Evolutionary conservation across 1,140 invertebrate species (phyloP).

Genomic region (Dendroctonus ponderosae): DNA sequence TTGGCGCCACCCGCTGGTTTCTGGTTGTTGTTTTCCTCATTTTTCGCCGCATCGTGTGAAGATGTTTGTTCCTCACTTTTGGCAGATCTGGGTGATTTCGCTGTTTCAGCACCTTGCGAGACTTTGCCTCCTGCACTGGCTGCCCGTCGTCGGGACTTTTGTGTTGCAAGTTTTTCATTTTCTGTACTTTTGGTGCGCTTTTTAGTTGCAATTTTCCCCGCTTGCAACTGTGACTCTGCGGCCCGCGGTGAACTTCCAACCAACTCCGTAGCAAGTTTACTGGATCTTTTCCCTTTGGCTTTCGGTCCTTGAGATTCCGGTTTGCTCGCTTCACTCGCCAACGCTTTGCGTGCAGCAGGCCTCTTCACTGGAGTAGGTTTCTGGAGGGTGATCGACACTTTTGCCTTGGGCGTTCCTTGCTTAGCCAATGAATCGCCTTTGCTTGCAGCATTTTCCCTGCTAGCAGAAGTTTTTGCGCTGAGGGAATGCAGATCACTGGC

Average conservation of each 20-base stretch:
- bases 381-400: neutral
- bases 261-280: too few species aligned
- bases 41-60: too few species aligned
- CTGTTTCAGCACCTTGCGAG: neutral
- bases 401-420: neutral
- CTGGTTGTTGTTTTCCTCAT: too few species aligned
- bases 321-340: neutral
- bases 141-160: neutral
- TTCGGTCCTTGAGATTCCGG: neutral
- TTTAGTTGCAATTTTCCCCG: neutral
- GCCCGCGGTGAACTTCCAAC: too few species aligned
- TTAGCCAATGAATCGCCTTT: neutral
- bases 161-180: neutral
- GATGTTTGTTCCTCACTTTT: neutral
- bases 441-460: neutral
- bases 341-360: neutral
- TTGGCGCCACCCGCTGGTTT: too few species aligned
- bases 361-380: slow-evolving; percentile 7
- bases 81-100: neutral
- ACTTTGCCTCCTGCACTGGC: neutral
- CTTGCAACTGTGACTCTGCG: neutral
- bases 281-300: neutral
- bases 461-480: slow-evolving; percentile 30
- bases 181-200: slow-evolving; percentile 15
- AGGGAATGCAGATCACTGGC: slow-evolving; percentile 59